phyloP scores from a whole-genome alignment of 2,888 invertebrate genomes.

The Tupiocoris notatus region DNA sequence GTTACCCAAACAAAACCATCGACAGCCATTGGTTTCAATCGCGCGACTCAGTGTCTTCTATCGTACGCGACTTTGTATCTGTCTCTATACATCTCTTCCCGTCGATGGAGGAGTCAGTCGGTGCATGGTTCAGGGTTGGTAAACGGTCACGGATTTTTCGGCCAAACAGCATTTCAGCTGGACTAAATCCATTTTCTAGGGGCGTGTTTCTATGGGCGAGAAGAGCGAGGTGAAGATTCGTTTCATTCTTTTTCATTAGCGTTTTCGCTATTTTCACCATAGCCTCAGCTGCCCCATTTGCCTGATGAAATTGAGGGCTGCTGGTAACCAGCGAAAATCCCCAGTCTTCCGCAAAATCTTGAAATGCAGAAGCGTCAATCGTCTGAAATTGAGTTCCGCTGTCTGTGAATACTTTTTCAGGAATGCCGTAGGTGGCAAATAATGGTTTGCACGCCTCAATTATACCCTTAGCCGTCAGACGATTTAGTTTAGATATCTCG shows the following conservation, averaged over 20 bases:
- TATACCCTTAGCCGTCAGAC: slow-evolving; percentile 19
- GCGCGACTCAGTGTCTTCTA: neutral
- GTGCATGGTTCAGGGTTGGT: no score
- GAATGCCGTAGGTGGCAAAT: slow-evolving; percentile 8
- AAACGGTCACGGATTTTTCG: no score
- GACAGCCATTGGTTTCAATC: neutral
- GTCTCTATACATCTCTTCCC: no score
- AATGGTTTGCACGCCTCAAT: neutral
- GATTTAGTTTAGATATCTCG: slow-evolving; percentile 1
- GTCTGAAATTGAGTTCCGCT: slow-evolving; percentile 16
- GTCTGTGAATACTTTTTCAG: slow-evolving; percentile 1
- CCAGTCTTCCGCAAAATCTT: slow-evolving; percentile 18
- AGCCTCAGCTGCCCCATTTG: no score
- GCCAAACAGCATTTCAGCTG: no score
- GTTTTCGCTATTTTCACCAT: no score
- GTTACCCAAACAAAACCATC: slow-evolving; percentile 2
- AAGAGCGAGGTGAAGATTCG: no score
- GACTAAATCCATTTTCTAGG: no score
- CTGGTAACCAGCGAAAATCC: neutral
- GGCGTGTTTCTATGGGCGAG: no score
- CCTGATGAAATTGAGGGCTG: slow-evolving; percentile 20
- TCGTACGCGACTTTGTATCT: no score
- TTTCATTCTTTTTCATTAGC: no score
- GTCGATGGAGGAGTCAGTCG: no score
- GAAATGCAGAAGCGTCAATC: slow-evolving; percentile 6